Evolutionary conservation across 92 coral and sea anemone genomes (phyloP).

Genomic region (Heliopora coerulea): DNA sequence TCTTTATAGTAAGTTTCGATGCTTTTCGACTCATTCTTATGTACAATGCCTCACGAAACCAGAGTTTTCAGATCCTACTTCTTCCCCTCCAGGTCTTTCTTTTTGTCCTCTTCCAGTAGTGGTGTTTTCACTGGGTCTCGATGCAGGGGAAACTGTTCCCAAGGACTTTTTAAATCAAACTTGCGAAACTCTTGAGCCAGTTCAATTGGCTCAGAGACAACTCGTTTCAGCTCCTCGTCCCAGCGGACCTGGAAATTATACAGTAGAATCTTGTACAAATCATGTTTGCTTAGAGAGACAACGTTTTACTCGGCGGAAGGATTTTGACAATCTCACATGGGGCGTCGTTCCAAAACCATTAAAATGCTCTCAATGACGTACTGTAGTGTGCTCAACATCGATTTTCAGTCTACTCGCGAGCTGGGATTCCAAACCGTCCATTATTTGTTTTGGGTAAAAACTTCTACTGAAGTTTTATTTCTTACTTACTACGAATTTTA

Average conservation of each 20-base stretch:
- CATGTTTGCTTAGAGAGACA: too few relatives aligned
- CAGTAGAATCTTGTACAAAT: too few relatives aligned
- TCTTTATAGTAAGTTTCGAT: background rate
- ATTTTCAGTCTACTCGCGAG: too few relatives aligned
- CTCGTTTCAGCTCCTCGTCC: conserved; percentile 94
- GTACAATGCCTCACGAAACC: conserved; percentile 19
- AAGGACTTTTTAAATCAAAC: conserved; percentile 87
- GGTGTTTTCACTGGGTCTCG: conserved; percentile 46
- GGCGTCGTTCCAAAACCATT: too few relatives aligned
- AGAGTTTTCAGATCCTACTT: conserved; percentile 4
- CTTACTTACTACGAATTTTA: too few relatives aligned
- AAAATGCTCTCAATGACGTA: too few relatives aligned
- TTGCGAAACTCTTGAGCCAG: conserved; percentile 94
- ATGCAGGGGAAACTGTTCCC: conserved; percentile 96
- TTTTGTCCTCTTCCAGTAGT: conserved; percentile 42
- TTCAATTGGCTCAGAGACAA: conserved; percentile 94
- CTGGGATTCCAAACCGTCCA: too few relatives aligned
- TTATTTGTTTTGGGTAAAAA: too few relatives aligned
- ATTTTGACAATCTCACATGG: too few relatives aligned
- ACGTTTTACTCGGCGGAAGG: background rate
- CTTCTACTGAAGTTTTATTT: too few relatives aligned
- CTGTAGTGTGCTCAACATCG: too few relatives aligned
- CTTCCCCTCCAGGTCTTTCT: conserved; percentile 16
- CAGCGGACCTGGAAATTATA: conserved; percentile 69
- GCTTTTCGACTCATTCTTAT: background rate